Percentiles rank a stretch among this genome's conserved stretches.
phyloP scores from a whole-genome alignment of 2,113 vertebrate genomes.

The Cygnus buccinator region DNA sequence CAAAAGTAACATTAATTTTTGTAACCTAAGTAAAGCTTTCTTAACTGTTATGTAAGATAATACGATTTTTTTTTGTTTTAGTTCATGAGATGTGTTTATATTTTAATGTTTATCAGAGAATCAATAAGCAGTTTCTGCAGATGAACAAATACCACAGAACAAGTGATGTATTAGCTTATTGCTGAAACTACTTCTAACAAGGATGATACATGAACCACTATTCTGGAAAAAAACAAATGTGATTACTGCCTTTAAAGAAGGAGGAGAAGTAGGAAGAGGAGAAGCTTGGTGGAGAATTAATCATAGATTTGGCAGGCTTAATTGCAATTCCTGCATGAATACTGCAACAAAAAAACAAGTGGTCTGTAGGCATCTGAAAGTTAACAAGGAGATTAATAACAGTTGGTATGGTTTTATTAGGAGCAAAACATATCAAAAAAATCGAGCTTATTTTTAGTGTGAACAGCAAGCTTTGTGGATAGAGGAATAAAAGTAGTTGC shows the following conservation, averaged over 20 bases:
- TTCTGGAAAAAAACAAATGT: not conserved
- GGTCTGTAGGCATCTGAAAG: not conserved
- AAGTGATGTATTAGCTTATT: not conserved
- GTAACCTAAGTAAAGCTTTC: not conserved
- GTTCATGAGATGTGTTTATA: not conserved
- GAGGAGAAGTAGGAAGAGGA: not conserved
- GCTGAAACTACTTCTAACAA: not conserved
- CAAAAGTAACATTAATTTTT: not conserved
- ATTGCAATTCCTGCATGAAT: slow-evolving; percentile 30
- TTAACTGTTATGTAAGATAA: not conserved
- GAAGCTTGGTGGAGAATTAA: slow-evolving; percentile 7
- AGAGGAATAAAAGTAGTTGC: not conserved
- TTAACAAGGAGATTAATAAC: not conserved
- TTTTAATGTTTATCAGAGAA: not conserved
- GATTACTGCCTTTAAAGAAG: not conserved
- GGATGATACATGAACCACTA: not conserved
- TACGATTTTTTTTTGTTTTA: not conserved
- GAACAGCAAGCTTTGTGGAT: not conserved
- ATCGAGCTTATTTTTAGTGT: not conserved
- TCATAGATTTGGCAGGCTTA: not conserved
- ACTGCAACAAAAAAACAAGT: not conserved
- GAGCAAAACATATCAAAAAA: not conserved
- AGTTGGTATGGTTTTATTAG: not conserved
- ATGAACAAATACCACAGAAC: not conserved
- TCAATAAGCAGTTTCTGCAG: not conserved